phyloP scores from a whole-genome alignment of 2,113 vertebrate species.

The Plestiodon gilberti region DNA sequence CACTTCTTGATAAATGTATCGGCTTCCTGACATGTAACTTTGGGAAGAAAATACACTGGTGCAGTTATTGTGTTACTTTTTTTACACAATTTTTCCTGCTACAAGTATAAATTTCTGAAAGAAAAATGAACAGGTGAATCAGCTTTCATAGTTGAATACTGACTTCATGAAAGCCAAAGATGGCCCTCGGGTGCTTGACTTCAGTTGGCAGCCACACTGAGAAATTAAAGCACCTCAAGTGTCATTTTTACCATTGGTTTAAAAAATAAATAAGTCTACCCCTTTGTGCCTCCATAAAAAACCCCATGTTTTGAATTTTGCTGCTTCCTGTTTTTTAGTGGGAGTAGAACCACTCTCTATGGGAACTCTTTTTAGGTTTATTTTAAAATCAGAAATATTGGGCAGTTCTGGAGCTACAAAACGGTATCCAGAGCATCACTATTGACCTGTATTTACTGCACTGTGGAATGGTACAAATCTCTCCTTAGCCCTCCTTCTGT shows the following conservation, averaged over 20 bases:
- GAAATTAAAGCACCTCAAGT: neutral
- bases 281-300: conserved; percentile 36
- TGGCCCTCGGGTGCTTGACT: conserved; percentile 21
- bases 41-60: neutral
- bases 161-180: conserved; percentile 26
- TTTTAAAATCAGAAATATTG: conserved; percentile 16
- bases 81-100: neutral
- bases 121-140: neutral
- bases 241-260: neutral
- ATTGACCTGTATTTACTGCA: conserved; percentile 28
- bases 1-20: neutral
- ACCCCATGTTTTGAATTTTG: conserved; percentile 15
- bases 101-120: neutral
- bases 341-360: conserved; percentile 5
- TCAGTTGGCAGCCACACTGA: neutral
- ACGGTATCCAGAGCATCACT: neutral
- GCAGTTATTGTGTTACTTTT: neutral
- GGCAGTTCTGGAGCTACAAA: conserved; percentile 11
- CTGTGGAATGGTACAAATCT: conserved; percentile 37
- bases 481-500: conserved; percentile 3
- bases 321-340: conserved; percentile 22
- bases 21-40: neutral
- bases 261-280: conserved; percentile 1
- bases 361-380: neutral
- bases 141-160: conserved; percentile 9